Conservation (phyloP, 2,113 vertebrate species). For the Cinclus cinclus region DNA sequence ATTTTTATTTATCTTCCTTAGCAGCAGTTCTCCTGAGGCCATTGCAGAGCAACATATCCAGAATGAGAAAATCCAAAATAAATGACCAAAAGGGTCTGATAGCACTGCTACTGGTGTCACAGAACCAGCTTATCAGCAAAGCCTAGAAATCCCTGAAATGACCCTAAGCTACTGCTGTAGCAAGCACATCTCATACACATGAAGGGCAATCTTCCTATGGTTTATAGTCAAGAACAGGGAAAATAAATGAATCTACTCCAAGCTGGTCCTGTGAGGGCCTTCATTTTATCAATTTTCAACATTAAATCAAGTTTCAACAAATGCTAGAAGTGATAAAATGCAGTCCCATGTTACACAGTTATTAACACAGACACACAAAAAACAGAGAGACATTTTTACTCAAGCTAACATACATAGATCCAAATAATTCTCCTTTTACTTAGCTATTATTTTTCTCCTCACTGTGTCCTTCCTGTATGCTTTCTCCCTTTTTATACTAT, state of each 20-base stretch:
- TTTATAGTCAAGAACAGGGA: not conserved
- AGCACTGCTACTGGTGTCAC: not conserved
- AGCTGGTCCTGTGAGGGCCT: not conserved
- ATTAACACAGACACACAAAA: not conserved
- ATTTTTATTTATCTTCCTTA: not conserved
- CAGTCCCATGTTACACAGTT: not conserved
- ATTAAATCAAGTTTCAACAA: not conserved
- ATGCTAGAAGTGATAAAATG: not conserved
- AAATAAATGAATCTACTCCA: not conserved
- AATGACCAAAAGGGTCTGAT: not conserved
- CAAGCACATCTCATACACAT: not conserved
- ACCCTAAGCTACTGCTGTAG: not conserved
- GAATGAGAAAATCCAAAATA: not conserved
- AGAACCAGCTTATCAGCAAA: not conserved
- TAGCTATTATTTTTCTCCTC: not conserved
- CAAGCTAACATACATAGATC: not conserved
- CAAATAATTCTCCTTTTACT: not conserved
- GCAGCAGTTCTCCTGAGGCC: not conserved
- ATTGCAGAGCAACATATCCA: not conserved
- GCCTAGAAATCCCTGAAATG: not conserved
- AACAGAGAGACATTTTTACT: not conserved
- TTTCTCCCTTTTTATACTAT: not conserved
- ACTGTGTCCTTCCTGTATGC: not conserved
- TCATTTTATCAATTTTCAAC: not conserved
- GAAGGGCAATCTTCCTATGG: not conserved